Evolutionary conservation across 2,888 invertebrate genomes (phyloP).

Genomic region (Scaptomyza polygonia): DNA sequence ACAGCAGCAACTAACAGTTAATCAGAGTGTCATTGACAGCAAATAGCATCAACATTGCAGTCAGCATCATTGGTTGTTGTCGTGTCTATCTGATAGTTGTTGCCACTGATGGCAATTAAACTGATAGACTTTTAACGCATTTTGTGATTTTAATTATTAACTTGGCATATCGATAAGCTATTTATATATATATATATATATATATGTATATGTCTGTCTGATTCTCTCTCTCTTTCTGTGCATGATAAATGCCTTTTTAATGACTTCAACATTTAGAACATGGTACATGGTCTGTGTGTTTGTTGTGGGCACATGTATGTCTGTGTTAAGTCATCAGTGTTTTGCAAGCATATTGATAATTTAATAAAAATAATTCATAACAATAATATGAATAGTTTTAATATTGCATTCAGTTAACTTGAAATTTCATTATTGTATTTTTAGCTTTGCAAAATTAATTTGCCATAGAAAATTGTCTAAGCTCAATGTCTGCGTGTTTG

Average conservation of each 20-base stretch:
- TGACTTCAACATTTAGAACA: slow-evolving; percentile 73
- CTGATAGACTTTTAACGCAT: slow-evolving; percentile 77
- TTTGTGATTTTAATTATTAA: slow-evolving; percentile 78
- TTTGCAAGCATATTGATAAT: slow-evolving; percentile 29
- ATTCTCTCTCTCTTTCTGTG: slow-evolving; percentile 8
- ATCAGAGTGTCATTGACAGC: slow-evolving; percentile 75
- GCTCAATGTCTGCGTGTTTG: no score
- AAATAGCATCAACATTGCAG: slow-evolving; percentile 45
- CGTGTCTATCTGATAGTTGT: slow-evolving; percentile 68
- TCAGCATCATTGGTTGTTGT: slow-evolving; percentile 52
- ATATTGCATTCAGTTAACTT: no score
- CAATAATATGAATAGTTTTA: no score
- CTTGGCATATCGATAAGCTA: slow-evolving; percentile 78
- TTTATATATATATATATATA: no score
- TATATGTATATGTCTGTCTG: neutral
- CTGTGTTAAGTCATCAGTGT: slow-evolving; percentile 44
- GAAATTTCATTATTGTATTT: no score
- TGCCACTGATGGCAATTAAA: slow-evolving; percentile 74
- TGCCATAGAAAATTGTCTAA: no score
- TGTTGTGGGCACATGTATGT: slow-evolving; percentile 18
- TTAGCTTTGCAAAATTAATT: no score
- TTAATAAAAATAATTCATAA: no score
- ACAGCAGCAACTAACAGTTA: slow-evolving; percentile 51
- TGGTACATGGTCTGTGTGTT: slow-evolving; percentile 20
- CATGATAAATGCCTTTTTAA: slow-evolving; percentile 77